Conservation (phyloP, 2,797 vertebrate species). For the Phrynocephalus vlangalii region DNA sequence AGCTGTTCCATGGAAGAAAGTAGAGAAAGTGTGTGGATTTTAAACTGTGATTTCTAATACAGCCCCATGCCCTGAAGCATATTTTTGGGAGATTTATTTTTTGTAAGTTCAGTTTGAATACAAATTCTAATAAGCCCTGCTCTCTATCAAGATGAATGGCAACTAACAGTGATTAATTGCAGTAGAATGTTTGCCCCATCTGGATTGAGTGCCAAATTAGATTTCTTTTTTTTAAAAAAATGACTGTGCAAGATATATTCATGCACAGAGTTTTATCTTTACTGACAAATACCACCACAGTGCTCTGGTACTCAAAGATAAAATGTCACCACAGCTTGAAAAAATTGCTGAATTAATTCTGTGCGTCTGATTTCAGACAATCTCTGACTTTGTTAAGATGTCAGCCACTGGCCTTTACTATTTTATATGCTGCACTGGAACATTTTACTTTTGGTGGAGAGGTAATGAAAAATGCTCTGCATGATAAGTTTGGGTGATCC, state of each 20-base stretch:
- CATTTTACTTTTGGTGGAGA: not conserved
- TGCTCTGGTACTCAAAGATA: not conserved
- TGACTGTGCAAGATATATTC: not conserved
- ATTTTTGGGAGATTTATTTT: too few species aligned
- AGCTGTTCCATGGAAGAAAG: too few species aligned
- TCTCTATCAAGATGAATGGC: too few species aligned
- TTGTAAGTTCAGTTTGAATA: too few species aligned
- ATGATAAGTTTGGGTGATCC: not conserved
- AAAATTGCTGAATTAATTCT: constrained; percentile 11
- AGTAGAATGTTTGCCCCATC: too few species aligned
- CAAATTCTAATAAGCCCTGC: too few species aligned
- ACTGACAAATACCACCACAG: not conserved
- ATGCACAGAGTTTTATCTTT: not conserved
- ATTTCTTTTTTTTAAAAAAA: not conserved
- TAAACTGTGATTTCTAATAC: too few species aligned
- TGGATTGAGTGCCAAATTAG: not conserved
- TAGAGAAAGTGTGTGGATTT: too few species aligned
- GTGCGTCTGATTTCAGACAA: constrained; percentile 3
- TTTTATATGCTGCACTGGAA: not conserved
- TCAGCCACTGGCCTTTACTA: not conserved
- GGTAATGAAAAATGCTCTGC: not conserved
- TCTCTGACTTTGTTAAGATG: not conserved
- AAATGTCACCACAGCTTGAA: not conserved
- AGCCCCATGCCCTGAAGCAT: too few species aligned
- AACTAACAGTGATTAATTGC: too few species aligned